These are phyloP conservation scores for Oreochromis tanganicae DNA, from an alignment of 2,113 vertebrate genomes.

Conservation along the genomic window DNA sequence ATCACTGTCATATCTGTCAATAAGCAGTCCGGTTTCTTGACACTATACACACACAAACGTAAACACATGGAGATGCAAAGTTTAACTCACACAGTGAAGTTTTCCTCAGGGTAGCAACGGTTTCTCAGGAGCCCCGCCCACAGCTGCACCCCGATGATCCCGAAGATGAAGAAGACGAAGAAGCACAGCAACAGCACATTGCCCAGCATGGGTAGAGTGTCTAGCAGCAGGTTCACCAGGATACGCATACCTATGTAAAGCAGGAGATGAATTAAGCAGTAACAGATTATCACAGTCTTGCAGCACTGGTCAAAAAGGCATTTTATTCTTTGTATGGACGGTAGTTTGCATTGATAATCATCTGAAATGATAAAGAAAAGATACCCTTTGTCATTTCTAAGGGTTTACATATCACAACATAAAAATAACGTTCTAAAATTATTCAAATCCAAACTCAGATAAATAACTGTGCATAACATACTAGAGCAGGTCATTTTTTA, in stretches of 20 bases:
- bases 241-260: slow-evolving; percentile 89
- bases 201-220: slow-evolving; percentile 98
- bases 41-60: background rate
- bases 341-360: background rate
- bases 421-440: background rate
- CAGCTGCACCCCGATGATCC: slow-evolving; percentile 95
- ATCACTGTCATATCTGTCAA: background rate
- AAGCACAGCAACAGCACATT: slow-evolving; percentile 98
- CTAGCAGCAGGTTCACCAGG: slow-evolving; percentile 94
- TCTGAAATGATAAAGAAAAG: background rate
- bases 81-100: slow-evolving; percentile 83
- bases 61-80: background rate
- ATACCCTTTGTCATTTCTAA: background rate
- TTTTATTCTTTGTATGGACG: background rate
- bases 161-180: slow-evolving; percentile 99
- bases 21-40: background rate
- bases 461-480: background rate
- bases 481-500: background rate
- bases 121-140: slow-evolving; percentile 97
- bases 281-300: background rate
- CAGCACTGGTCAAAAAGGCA: background rate
- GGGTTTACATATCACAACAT: background rate
- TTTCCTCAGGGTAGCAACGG: slow-evolving; percentile 90
- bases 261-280: background rate
- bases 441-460: background rate